Conservation (phyloP, 2,888 invertebrate genomes). For the Pollenia angustigena region DNA sequence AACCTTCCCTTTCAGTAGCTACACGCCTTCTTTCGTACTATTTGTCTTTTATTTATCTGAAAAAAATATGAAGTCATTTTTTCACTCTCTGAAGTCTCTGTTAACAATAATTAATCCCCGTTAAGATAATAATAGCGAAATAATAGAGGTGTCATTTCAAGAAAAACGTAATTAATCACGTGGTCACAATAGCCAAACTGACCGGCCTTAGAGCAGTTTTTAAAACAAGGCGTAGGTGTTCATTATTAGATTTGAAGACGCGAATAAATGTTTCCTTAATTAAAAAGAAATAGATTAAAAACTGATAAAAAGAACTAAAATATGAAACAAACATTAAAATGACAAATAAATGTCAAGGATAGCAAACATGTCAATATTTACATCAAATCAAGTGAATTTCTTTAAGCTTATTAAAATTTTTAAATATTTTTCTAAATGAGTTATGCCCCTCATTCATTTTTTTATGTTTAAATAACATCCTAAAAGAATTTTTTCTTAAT, state of each 20-base stretch:
- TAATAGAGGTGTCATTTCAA: slow-evolving; percentile 14
- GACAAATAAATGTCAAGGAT: slow-evolving; percentile 7
- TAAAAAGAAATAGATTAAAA: not conserved
- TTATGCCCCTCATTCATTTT: slow-evolving; percentile 7
- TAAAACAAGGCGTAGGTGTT: not conserved
- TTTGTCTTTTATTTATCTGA: not conserved
- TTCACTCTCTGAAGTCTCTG: not conserved
- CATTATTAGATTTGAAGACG: not conserved
- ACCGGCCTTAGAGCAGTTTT: not conserved
- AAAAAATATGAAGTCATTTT: not conserved
- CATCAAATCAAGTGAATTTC: too few relatives aligned
- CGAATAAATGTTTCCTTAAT: slow-evolving; percentile 17
- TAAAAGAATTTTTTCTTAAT: not conserved
- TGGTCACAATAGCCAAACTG: not conserved
- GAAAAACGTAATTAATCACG: slow-evolving; percentile 37
- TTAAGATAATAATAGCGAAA: slow-evolving; percentile 31
- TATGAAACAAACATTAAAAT: not conserved
- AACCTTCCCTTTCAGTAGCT: not conserved
- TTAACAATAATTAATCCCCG: slow-evolving; percentile 49
- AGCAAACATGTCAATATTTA: too few relatives aligned
- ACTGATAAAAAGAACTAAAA: not conserved
- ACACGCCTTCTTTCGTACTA: slow-evolving; percentile 6
- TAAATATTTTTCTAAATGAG: not conserved
- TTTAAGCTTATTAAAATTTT: slow-evolving; percentile 18
- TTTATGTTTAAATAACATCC: not conserved